phyloP scores from a whole-genome alignment of 2,888 invertebrate species.

The Hirtodrosophila alboralis region DNA sequence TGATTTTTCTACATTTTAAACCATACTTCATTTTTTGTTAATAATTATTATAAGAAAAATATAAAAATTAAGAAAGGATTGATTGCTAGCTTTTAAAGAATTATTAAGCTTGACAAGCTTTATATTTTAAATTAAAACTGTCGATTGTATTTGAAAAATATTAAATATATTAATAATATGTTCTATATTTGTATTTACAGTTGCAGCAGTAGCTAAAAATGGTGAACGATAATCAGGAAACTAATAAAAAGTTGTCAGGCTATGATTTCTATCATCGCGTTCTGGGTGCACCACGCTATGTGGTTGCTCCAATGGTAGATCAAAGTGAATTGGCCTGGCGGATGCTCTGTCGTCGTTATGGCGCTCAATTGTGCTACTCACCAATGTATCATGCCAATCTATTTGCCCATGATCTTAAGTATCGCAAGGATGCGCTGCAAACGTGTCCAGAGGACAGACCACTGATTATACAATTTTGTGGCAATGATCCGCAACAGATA shows the following conservation, averaged over 20 bases:
- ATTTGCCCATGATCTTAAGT: constrained; percentile 94
- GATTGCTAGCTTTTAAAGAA: too few relatives aligned
- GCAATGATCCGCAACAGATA: constrained; percentile 95
- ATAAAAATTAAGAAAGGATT: too few relatives aligned
- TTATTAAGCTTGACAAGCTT: too few relatives aligned
- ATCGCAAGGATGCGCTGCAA: constrained; percentile 93
- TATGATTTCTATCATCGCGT: constrained; percentile 83
- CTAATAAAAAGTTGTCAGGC: constrained; percentile 85
- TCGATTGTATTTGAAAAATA: too few relatives aligned
- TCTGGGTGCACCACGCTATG: constrained; percentile 82
- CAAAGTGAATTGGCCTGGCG: constrained; percentile 98
- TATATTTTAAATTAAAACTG: too few relatives aligned
- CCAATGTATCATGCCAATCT: constrained; percentile 98
- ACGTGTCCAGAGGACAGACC: constrained; percentile 95
- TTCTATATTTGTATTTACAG: constrained; percentile 85
- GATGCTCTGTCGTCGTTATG: constrained; percentile 93
- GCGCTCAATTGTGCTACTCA: constrained; percentile 96
- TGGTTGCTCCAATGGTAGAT: constrained; percentile 98
- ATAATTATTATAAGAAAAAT: too few relatives aligned
- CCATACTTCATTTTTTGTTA: too few relatives aligned
- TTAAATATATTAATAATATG: constrained; percentile 81
- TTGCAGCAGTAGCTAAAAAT: constrained; percentile 31
- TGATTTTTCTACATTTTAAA: too few relatives aligned
- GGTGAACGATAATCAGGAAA: constrained; percentile 45
- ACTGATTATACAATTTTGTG: constrained; percentile 99